Percentiles rank a stretch among this genome's conserved stretches.
Conservation (phyloP, 2,113 vertebrate species). For the Pelvicachromis taeniatus region DNA sequence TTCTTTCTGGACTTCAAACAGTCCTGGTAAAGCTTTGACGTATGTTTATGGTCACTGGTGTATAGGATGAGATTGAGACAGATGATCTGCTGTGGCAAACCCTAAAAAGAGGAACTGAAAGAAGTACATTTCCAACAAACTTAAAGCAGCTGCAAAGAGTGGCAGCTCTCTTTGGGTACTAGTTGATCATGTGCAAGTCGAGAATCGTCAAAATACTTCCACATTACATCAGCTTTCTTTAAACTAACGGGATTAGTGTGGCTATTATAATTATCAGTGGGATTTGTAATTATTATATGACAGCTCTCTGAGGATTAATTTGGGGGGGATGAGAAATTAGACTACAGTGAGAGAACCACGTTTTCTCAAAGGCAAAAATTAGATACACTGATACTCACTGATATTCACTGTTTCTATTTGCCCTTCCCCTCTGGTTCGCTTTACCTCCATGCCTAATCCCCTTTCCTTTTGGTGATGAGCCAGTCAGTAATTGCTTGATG, state of each 20-base stretch:
- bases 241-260: slow-evolving; percentile 21
- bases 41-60: background rate
- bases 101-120: background rate
- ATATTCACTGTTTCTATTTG: slow-evolving; percentile 1
- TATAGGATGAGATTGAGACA: background rate
- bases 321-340: slow-evolving; percentile 8
- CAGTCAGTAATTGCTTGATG: slow-evolving; percentile 62
- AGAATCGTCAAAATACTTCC: background rate
- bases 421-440: slow-evolving; percentile 21
- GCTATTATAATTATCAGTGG: slow-evolving; percentile 46
- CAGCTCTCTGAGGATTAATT: slow-evolving; percentile 38
- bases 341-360: background rate
- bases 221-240: background rate
- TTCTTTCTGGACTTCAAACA: slow-evolving; percentile 9
- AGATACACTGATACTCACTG: slow-evolving; percentile 1
- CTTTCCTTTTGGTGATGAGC: slow-evolving; percentile 51
- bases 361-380: slow-evolving; percentile 16
- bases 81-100: background rate
- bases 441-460: slow-evolving; percentile 40
- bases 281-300: slow-evolving; percentile 42
- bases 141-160: background rate
- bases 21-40: background rate
- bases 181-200: background rate
- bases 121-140: background rate
- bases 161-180: background rate